Base-by-base conservation (phyloP, 2,888 invertebrate species). In the Polydrusus pterygomalis region DNA sequence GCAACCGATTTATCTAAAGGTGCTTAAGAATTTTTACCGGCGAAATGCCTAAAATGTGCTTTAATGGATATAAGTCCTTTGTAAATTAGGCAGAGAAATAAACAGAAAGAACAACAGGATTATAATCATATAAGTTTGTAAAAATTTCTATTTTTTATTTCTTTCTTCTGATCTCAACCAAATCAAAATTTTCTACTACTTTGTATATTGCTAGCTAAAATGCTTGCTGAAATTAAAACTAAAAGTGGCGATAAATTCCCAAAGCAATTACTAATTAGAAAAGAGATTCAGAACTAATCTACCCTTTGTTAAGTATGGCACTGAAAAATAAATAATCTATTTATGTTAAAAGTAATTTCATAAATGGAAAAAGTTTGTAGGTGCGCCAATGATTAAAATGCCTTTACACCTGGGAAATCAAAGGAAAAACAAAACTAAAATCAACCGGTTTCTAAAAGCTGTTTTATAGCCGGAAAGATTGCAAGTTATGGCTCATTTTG, bases 401-500 rank as follows among this genome's bases (percentile, higher is more conserved):
- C 65, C 62, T 70, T 63, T 77, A 62, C 77, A 67, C 77, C 34
- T 64, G 77, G 77, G 77, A 77, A 77, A 77, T 77, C 77, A 74
- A 60, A 70, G 30, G 74, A 69, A 76, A 73, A 69, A 69, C 58
- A 69, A 69, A 69, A 45, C 40, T 58, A 34, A 69, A 73, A 67
- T 73, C 73, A 68, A 68, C 67, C 25, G n/a, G 51, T 63, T 47
- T 67, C 73, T 73, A 60, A 67, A 73, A 72, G 40, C 30, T 30
- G 49, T 47, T 45, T 34, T 51, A 63, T 51, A 54, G 64, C 43
- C 9, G 58, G 45, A 70, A 58, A 60, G 38, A 69, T 71, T 69
- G 65, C 77, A 80, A 49, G 63, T 49, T 62, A 20, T 70, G 30
- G 30, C 51, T 49, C 45, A 69, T 69, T 70, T 70, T 49, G 58